phyloP scores from a whole-genome alignment of 1,140 invertebrate species.

The Teleogryllus occipitalis region DNA sequence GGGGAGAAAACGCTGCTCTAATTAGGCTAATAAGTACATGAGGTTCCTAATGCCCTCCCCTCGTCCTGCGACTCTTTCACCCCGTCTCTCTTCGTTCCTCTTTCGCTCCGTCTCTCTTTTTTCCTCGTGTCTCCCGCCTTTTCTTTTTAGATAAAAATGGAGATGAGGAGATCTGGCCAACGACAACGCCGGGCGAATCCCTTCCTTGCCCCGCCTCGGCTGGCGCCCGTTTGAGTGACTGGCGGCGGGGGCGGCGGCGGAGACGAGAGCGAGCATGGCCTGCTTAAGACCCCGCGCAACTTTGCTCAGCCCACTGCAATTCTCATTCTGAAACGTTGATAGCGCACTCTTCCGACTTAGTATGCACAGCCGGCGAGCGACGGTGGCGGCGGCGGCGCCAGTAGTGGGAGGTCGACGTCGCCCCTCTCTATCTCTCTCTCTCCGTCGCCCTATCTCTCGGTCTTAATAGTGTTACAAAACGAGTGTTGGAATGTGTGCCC shows the following conservation, averaged over 20 bases:
- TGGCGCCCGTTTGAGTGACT: background rate
- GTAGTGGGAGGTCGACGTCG: background rate
- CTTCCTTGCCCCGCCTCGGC: too few relatives aligned
- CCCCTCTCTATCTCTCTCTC: background rate
- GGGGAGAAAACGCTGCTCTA: background rate
- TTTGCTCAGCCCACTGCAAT: background rate
- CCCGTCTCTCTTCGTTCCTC: background rate
- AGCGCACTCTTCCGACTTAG: background rate
- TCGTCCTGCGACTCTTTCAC: background rate
- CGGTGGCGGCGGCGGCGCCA: too few relatives aligned
- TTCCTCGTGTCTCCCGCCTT: background rate
- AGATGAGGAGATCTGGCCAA: background rate
- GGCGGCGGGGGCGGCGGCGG: too few relatives aligned
- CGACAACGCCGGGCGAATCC: too few relatives aligned
- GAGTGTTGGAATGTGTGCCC: background rate
- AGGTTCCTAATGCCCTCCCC: background rate
- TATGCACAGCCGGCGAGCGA: background rate
- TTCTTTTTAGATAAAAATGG: constrained; percentile 6
- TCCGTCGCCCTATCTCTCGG: background rate
- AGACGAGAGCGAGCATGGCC: background rate
- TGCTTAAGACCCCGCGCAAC: background rate
- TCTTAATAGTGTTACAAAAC: background rate
- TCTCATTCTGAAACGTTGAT: background rate
- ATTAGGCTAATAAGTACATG: constrained; percentile 5
- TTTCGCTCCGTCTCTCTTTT: background rate